These are phyloP conservation scores for Seira sanloemensis DNA, from an alignment of 2,888 invertebrate species.

Conservation along the genomic window DNA sequence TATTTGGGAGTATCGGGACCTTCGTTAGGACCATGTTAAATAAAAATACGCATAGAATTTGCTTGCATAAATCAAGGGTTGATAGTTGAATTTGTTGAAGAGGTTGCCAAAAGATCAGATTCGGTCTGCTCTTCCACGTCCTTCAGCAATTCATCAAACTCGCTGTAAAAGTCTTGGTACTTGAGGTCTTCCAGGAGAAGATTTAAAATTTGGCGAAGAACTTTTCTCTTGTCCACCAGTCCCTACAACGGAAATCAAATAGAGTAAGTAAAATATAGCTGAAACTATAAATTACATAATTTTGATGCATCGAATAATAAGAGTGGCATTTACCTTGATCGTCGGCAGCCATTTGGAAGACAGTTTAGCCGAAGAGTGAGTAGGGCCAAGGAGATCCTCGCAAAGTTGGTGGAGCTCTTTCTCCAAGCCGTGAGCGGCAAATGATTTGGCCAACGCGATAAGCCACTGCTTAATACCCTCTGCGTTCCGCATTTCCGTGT, in stretches of 20 bases:
- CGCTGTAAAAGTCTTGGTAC: slow-evolving; percentile 72
- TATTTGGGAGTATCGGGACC: neutral
- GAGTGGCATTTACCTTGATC: slow-evolving; percentile 63
- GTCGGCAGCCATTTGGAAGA: slow-evolving; percentile 77
- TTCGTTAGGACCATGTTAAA: neutral
- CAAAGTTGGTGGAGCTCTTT: slow-evolving; percentile 84
- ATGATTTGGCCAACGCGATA: slow-evolving; percentile 79
- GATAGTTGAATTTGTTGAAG: neutral
- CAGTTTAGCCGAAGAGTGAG: slow-evolving; percentile 79
- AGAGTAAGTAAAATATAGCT: no score
- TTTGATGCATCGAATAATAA: neutral
- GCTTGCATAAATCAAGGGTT: neutral
- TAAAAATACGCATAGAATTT: neutral
- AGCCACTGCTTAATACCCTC: slow-evolving; percentile 88
- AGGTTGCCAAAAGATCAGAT: neutral
- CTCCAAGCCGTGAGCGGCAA: slow-evolving; percentile 85
- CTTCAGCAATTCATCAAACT: slow-evolving; percentile 70
- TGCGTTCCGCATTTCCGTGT: slow-evolving; percentile 83
- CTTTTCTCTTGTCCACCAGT: slow-evolving; percentile 65
- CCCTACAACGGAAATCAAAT: slow-evolving; percentile 47
- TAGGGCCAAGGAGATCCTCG: slow-evolving; percentile 87
- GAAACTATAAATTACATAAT: no score
- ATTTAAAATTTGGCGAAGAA: slow-evolving; percentile 68
- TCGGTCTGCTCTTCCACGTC: slow-evolving; percentile 51
- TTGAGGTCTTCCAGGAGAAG: slow-evolving; percentile 68